A percentile compares a stretch with the other conserved stretches of the same genome.
These are phyloP conservation scores for Drosophila fungiperda DNA, from an alignment of 2,888 invertebrate species.

Conservation along the genomic window DNA sequence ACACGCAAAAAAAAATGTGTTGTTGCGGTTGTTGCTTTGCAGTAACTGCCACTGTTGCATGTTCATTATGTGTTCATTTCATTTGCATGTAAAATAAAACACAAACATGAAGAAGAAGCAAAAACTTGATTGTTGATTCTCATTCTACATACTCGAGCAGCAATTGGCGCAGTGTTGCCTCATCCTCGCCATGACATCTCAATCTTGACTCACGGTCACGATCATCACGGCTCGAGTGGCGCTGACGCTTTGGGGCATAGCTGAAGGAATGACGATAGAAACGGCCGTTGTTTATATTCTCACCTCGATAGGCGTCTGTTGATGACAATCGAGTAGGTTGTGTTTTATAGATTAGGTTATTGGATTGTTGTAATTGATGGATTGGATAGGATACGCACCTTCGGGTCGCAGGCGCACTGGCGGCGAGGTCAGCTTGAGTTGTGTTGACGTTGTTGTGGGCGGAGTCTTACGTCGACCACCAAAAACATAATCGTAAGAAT, in stretches of 20 bases:
- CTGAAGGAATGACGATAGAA: constrained; percentile 85
- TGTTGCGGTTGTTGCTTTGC: constrained; percentile 1
- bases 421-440: constrained; percentile 86
- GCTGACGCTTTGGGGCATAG: constrained; percentile 85
- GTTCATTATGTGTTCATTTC: constrained; percentile 59
- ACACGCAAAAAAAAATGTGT: constrained; percentile 18
- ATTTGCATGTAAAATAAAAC: constrained; percentile 34
- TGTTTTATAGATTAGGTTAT: constrained; percentile 1
- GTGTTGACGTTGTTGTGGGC: constrained; percentile 84
- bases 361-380: neutral
- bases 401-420: constrained; percentile 85
- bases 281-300: constrained; percentile 84
- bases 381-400: constrained; percentile 68
- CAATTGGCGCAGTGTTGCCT: constrained; percentile 97
- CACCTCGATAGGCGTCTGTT: constrained; percentile 83
- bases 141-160: constrained; percentile 92
- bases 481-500: constrained; percentile 86
- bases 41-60: constrained; percentile 9
- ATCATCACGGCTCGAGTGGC: constrained; percentile 84
- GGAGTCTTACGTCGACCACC: constrained; percentile 86
- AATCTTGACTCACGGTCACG: constrained; percentile 84
- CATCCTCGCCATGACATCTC: constrained; percentile 89
- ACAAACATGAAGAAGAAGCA: neutral
- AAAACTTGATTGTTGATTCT: constrained; percentile 1
- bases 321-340: neutral